These are phyloP conservation scores for Bradypus variegatus DNA, from an alignment of 2,797 vertebrate genomes.

Conservation along the genomic window DNA sequence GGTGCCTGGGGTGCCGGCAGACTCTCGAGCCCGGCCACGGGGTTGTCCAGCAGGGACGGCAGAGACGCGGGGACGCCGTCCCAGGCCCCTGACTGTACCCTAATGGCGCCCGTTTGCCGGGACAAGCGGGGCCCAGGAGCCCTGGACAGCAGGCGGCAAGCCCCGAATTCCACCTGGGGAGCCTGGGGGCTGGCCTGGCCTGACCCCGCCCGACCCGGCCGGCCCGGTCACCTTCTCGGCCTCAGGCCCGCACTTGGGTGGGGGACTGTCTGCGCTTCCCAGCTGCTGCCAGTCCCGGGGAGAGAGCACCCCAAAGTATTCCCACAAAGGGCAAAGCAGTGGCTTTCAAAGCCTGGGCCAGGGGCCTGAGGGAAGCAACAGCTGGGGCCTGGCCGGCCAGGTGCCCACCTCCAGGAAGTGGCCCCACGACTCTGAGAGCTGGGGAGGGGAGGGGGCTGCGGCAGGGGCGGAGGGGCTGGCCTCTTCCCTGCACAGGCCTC, in stretches of 20 bases:
- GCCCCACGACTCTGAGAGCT: too few species aligned
- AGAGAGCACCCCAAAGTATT: not conserved
- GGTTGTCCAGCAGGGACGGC: not conserved
- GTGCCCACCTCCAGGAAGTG: too few species aligned
- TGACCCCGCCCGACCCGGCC: not conserved
- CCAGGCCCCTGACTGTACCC: too few species aligned
- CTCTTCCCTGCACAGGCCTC: too few species aligned
- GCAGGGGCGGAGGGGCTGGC: not conserved
- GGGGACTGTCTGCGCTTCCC: too few species aligned
- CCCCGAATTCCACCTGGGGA: too few species aligned
- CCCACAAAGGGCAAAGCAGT: not conserved
- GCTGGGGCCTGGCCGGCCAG: not conserved
- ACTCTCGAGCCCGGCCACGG: too few species aligned
- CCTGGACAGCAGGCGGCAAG: not conserved
- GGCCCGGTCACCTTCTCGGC: not conserved
- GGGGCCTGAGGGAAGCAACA: not conserved
- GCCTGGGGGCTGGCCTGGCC: not conserved
- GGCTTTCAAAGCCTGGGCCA: not conserved
- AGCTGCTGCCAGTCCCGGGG: too few species aligned
- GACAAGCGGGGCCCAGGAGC: not conserved
- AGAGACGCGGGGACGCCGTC: not conserved
- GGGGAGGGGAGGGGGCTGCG: not conserved
- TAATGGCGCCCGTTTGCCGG: not conserved
- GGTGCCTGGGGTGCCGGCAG: too few species aligned
- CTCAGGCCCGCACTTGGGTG: not conserved